Evolutionary conservation across 1,140 invertebrate species (phyloP).

Genomic region (Rhyzopertha dominica): DNA sequence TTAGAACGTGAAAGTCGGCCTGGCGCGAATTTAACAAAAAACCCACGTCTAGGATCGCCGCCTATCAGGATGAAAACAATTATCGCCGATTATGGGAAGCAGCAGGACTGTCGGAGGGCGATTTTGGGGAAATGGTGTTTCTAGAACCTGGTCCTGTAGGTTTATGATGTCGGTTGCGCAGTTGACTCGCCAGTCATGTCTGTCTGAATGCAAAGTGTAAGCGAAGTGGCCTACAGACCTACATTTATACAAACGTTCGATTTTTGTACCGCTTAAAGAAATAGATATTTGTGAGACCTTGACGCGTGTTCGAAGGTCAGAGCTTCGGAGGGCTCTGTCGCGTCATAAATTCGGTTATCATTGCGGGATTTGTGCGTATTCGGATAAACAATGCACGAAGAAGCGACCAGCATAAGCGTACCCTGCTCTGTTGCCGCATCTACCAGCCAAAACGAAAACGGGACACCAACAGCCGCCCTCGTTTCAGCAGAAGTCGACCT

Average conservation of each 20-base stretch:
- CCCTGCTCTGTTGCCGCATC: slow-evolving; percentile 48
- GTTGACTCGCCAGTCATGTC: slow-evolving; percentile 45
- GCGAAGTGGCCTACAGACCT: slow-evolving; percentile 67
- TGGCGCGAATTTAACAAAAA: not conserved
- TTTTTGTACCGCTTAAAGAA: slow-evolving; percentile 49
- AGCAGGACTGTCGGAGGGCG: not conserved
- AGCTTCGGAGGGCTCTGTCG: slow-evolving; percentile 44
- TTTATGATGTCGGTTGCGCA: slow-evolving; percentile 32
- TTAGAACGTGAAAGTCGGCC: slow-evolving; percentile 8
- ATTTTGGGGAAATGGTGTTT: not conserved
- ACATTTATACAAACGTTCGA: slow-evolving; percentile 57
- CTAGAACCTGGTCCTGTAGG: slow-evolving; percentile 15
- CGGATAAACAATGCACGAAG: slow-evolving; percentile 47
- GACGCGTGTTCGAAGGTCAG: slow-evolving; percentile 44
- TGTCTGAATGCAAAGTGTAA: slow-evolving; percentile 57
- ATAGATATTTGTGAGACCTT: slow-evolving; percentile 45
- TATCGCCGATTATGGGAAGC: not conserved
- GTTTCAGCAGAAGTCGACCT: slow-evolving; percentile 36
- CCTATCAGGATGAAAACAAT: not conserved
- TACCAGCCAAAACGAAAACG: slow-evolving; percentile 40
- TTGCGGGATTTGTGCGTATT: slow-evolving; percentile 41
- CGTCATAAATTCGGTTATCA: slow-evolving; percentile 36
- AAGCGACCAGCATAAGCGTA: slow-evolving; percentile 46
- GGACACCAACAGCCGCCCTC: slow-evolving; percentile 27
- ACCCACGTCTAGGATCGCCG: not conserved